These are phyloP conservation scores for Phenganax stokvisi DNA, from an alignment of 92 coral and sea anemone species.

Conservation along the genomic window DNA sequence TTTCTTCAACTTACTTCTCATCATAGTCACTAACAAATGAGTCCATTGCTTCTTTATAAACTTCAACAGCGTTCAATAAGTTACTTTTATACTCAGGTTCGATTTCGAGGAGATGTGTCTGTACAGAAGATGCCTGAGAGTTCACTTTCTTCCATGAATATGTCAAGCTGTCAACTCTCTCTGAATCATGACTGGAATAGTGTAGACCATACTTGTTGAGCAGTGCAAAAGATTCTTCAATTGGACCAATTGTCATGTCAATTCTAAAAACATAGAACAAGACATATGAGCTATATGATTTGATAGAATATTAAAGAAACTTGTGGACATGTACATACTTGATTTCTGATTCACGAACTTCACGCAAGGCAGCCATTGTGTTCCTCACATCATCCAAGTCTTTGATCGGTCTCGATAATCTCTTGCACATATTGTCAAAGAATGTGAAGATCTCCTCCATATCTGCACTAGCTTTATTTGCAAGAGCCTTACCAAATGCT, in stretches of 20 bases:
- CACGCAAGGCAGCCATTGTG: constrained; percentile 95
- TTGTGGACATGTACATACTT: constrained; percentile 51
- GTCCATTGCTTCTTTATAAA: constrained; percentile 67
- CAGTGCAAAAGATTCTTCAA: constrained; percentile 98
- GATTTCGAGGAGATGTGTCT: constrained; percentile 72
- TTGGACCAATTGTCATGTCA: constrained; percentile 98
- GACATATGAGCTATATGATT: neutral
- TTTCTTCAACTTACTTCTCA: constrained; percentile 62
- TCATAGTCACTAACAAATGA: constrained; percentile 75
- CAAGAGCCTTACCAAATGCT: constrained; percentile 95
- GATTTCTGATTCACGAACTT: constrained; percentile 93
- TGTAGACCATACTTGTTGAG: constrained; percentile 86
- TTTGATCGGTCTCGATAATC: constrained; percentile 82
- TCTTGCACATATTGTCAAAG: constrained; percentile 84
- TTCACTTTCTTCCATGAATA: constrained; percentile 94
- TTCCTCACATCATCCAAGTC: constrained; percentile 98
- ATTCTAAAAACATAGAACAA: constrained; percentile 52
- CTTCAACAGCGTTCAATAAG: constrained; percentile 77
- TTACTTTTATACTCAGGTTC: constrained; percentile 91
- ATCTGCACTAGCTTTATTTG: constrained; percentile 95
- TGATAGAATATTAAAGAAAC: neutral
- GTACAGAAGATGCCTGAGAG: constrained; percentile 78
- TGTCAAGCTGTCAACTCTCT: constrained; percentile 86
- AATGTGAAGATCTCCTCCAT: constrained; percentile 97
- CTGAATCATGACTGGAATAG: constrained; percentile 89